Percentiles rank a stretch among this genome's conserved stretches.
These are phyloP conservation scores for Sylvilagus floridanus DNA, from an alignment of 2,797 vertebrate genomes.

Conservation along the genomic window DNA sequence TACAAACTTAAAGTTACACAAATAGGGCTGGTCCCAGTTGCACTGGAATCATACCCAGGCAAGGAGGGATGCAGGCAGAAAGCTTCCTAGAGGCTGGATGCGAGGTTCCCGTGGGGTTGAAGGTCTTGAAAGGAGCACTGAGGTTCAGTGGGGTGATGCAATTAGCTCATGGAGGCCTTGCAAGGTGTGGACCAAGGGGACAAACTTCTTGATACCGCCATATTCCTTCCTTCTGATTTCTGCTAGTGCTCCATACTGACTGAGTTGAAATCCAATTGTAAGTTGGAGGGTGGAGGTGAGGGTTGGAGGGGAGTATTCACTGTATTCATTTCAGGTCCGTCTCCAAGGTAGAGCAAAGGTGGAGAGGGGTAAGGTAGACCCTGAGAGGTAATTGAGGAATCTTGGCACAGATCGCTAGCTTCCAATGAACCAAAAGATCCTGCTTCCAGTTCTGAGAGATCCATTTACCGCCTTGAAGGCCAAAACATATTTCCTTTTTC, in stretches of 20 bases:
- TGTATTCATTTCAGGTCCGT: background rate
- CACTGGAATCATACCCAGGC: background rate
- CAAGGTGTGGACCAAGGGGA: background rate
- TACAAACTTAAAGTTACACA: background rate
- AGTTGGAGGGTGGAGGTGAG: background rate
- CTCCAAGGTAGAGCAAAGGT: background rate
- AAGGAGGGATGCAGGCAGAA: background rate
- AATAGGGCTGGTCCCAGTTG: background rate
- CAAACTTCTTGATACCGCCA: background rate
- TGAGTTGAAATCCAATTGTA: slow-evolving; percentile 25
- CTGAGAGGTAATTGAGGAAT: background rate
- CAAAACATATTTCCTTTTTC: background rate
- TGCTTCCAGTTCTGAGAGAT: background rate
- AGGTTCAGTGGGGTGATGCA: background rate
- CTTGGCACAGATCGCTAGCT: background rate
- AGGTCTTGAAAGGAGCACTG: background rate
- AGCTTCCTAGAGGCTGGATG: background rate
- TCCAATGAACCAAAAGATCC: background rate
- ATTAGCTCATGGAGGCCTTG: background rate
- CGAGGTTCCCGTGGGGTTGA: background rate
- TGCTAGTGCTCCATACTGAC: background rate
- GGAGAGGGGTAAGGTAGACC: background rate
- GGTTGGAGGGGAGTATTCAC: background rate
- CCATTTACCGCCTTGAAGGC: background rate
- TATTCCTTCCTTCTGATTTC: background rate